These are phyloP conservation scores for Lutjanus campechanus DNA, from an alignment of 2,797 vertebrate genomes.

Conservation along the genomic window DNA sequence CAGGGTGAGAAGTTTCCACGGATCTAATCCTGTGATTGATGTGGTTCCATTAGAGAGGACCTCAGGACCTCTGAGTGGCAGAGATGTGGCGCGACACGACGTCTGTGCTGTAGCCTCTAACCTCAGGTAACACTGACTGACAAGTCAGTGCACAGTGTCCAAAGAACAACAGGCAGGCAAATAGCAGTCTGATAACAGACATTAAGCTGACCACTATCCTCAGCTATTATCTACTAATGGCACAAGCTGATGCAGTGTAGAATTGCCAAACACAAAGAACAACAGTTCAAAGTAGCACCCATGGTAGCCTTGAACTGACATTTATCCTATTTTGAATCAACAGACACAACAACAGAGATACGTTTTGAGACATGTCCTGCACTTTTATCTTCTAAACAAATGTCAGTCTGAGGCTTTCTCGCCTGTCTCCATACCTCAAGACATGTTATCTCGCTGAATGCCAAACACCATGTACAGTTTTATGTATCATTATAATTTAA, in stretches of 20 bases:
- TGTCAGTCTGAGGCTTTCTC: background rate
- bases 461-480: background rate
- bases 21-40: conserved; percentile 76
- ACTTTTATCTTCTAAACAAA: conserved; percentile 14
- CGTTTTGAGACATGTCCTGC: background rate
- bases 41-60: conserved; percentile 66
- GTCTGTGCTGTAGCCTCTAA: conserved; percentile 45
- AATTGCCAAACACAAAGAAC: conserved; percentile 25
- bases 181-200: conserved; percentile 42
- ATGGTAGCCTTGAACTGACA: conserved; percentile 5
- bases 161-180: conserved; percentile 45
- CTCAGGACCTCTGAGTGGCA: conserved; percentile 55
- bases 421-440: background rate
- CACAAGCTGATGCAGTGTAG: conserved; percentile 28
- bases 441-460: conserved; percentile 5
- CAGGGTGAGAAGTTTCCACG: conserved; percentile 54
- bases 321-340: conserved; percentile 24
- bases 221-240: conserved; percentile 41
- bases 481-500: background rate
- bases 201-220: conserved; percentile 37
- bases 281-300: conserved; percentile 22
- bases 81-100: conserved; percentile 53
- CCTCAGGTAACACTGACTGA: conserved; percentile 64
- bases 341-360: background rate
- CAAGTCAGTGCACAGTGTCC: conserved; percentile 31